phyloP scores from a whole-genome alignment of 2,797 vertebrate genomes.

The Labeo calbasu region DNA sequence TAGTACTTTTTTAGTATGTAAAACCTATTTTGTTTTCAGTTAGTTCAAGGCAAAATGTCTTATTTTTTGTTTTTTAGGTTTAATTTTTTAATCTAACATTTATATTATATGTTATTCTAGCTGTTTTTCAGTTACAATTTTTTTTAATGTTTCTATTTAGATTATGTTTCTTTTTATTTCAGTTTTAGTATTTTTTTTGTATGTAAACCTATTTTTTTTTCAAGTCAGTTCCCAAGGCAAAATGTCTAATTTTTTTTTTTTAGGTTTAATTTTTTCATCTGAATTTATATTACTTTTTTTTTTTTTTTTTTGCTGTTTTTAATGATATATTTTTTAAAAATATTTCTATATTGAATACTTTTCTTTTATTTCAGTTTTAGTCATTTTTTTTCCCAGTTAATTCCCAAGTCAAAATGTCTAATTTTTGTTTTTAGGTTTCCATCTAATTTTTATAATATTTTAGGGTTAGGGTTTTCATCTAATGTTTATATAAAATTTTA shows the following conservation, averaged over 20 bases:
- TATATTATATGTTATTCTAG: background rate
- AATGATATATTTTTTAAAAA: too few species aligned
- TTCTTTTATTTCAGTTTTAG: too few species aligned
- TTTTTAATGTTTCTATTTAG: background rate
- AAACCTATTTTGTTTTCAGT: background rate
- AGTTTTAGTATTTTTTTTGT: background rate
- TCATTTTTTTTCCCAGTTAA: too few species aligned
- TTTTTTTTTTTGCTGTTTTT: too few species aligned
- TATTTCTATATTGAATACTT: too few species aligned
- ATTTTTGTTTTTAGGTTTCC: too few species aligned
- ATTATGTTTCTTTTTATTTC: background rate
- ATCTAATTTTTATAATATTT: too few species aligned
- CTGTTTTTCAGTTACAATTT: background rate
- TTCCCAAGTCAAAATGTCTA: too few species aligned
- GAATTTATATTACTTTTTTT: too few species aligned
- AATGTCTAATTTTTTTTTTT: background rate
- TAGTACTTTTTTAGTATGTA: background rate
- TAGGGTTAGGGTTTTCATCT: background rate
- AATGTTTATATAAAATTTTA: background rate
- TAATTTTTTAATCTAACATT: background rate
- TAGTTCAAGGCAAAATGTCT: background rate
- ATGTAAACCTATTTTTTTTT: background rate
- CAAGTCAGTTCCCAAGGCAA: background rate
- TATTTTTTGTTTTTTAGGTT: too few species aligned
- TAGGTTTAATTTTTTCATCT: background rate